phyloP scores from a whole-genome alignment of 2,888 invertebrate genomes.

The Matsumyia berberina region DNA sequence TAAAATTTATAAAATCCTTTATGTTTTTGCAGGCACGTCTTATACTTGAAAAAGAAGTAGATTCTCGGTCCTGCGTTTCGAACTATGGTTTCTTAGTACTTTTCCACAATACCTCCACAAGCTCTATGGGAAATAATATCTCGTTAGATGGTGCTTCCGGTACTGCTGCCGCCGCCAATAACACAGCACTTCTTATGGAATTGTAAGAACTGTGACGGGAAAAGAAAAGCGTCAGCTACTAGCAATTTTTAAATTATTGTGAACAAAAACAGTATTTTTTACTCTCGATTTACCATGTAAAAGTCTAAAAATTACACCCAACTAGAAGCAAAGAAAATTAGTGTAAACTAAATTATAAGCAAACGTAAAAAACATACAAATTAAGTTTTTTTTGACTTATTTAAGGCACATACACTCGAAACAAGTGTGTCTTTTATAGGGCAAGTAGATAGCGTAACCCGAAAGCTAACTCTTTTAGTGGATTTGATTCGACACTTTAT shows the following conservation, averaged over 20 bases:
- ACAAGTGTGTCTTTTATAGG: constrained; percentile 39
- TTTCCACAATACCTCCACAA: constrained; percentile 80
- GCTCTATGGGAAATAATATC: constrained; percentile 49
- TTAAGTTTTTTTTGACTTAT: constrained; percentile 19
- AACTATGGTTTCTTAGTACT: constrained; percentile 83
- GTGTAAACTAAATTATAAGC: constrained; percentile 57
- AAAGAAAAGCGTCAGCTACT: constrained; percentile 23
- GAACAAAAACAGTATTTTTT: constrained; percentile 74
- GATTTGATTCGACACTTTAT: constrained; percentile 34
- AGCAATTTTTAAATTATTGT: constrained; percentile 68
- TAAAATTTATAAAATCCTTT: constrained; percentile 4
- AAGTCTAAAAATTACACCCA: constrained; percentile 34
- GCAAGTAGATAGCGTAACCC: constrained; percentile 38
- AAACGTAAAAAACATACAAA: constrained; percentile 17
- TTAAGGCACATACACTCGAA: constrained; percentile 28
- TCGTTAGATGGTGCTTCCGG: constrained; percentile 55
- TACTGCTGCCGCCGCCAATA: constrained; percentile 44
- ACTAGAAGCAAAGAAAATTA: constrained; percentile 54
- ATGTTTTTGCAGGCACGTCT: constrained; percentile 81
- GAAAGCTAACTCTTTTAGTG: constrained; percentile 13
- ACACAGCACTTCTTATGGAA: constrained; percentile 74
- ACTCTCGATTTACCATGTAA: constrained; percentile 61
- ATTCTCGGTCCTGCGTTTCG: constrained; percentile 82
- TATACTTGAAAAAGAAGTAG: constrained; percentile 83
- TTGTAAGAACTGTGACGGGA: constrained; percentile 65